phyloP scores from a whole-genome alignment of 1,140 invertebrate genomes.

The Telenomus remus region DNA sequence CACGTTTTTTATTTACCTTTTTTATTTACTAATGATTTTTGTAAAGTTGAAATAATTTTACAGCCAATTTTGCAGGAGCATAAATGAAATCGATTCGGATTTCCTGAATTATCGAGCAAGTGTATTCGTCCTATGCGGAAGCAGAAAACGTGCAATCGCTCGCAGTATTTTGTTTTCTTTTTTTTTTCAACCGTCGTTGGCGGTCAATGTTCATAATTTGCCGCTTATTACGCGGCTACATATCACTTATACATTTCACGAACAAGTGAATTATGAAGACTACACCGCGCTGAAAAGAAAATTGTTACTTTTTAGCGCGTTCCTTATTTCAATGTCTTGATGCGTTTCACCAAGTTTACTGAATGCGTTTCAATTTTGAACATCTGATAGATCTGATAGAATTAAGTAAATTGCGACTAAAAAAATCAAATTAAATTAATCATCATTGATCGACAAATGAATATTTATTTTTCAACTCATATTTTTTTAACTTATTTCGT shows the following conservation, averaged over 20 bases:
- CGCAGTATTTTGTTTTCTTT: slow-evolving; percentile 34
- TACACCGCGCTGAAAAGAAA: slow-evolving; percentile 9
- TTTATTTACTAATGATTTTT: too few species aligned
- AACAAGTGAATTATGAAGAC: slow-evolving; percentile 9
- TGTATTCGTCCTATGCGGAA: slow-evolving; percentile 19
- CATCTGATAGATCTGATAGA: too few species aligned
- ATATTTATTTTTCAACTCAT: too few species aligned
- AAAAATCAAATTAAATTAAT: too few species aligned
- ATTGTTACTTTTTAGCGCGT: not conserved
- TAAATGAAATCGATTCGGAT: not conserved
- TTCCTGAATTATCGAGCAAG: slow-evolving; percentile 8
- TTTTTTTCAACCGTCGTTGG: slow-evolving; percentile 1
- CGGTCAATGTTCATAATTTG: slow-evolving; percentile 18
- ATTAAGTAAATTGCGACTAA: not conserved
- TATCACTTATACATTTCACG: slow-evolving; percentile 13
- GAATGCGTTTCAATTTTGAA: too few species aligned
- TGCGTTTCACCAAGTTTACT: too few species aligned
- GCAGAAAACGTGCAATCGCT: slow-evolving; percentile 21
- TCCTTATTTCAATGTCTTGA: not conserved
- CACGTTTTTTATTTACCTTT: too few species aligned
- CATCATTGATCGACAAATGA: too few species aligned
- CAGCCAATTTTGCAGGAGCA: too few species aligned
- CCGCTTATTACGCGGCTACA: slow-evolving; percentile 9
- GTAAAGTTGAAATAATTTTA: too few species aligned
- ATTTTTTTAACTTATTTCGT: too few species aligned